Evolutionary conservation across 2,888 invertebrate genomes (phyloP).

Genomic region (Perdita meconis): DNA sequence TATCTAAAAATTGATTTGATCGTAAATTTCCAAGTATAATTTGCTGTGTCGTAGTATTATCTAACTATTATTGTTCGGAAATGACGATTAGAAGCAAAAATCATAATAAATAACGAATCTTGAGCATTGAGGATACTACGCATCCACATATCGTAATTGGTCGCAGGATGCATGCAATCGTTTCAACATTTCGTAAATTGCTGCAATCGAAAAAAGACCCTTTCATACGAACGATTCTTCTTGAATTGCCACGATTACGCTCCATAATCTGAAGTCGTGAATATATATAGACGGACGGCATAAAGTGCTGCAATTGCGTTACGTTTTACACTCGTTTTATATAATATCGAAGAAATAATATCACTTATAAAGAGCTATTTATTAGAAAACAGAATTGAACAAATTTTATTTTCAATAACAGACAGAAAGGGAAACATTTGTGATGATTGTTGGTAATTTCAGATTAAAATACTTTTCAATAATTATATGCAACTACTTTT

Average conservation of each 20-base stretch:
- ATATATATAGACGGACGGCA: neutral
- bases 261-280: neutral
- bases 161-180: neutral
- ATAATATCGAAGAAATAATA: neutral
- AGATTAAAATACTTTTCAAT: too few species aligned
- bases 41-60: constrained; percentile 10
- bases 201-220: neutral
- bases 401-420: too few species aligned
- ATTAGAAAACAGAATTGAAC: too few species aligned
- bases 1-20: too few species aligned
- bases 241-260: neutral
- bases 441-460: too few species aligned
- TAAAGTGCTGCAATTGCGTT: neutral
- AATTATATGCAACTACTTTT: too few species aligned
- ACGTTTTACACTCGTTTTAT: neutral
- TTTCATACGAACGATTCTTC: neutral
- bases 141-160: neutral
- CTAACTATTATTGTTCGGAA: neutral
- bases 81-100: neutral
- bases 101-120: neutral
- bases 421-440: too few species aligned
- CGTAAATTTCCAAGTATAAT: neutral
- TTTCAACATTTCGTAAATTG: neutral
- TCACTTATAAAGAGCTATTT: too few species aligned
- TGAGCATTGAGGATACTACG: neutral